Evolutionary conservation across 2,888 invertebrate genomes (phyloP), one percentile per base, ranked within the genome.

Genomic region (Tiliacea aurago): DNA sequence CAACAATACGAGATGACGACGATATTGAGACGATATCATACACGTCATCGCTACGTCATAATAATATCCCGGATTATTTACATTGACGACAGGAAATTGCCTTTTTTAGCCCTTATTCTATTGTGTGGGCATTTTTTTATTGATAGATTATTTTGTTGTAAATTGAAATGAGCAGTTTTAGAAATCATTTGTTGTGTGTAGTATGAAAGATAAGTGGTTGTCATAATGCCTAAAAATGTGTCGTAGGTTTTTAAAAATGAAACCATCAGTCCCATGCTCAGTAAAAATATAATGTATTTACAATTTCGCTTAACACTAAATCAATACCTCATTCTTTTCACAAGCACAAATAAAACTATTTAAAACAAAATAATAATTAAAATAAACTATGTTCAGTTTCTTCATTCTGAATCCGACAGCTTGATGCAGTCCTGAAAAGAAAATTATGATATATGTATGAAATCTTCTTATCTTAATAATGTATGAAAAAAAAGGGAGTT

Each of bases 31-130:
- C 89, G 89, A 91, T 91, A 93, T 90, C 90, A 93, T 89, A 87
- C 85, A 89, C 89, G 92, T 93, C 93, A 93, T 93, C 89, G 87
- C 80, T 86, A 90, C 91, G 91, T 95, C 94, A 94, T 94, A 94
- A 93, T 93, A 90, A 93, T 93, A 90, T 84, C 86, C 84, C 86
- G 89, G 90, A 94, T 93, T 94, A 94, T 94, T 93, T 92, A 91
- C 91, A 91, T 85, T 84, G 88, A 84, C 80, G 85, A 86, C 93
- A 92, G 95, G 95, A 95, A 95, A 95, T 95, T 95, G 95, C 91
- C 92, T 92, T 91, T 93, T 93, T 89, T 80, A 53, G 76, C 78
- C 65, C 66, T 49, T 53, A 68, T 41, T 78, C 51, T 68, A 80
- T 85, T 76, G 84, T 76, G 68, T 62, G 64, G 74, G 58, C 41